Conservation (phyloP, 2,113 vertebrate genomes). For the Leucoraja erinaceus region DNA sequence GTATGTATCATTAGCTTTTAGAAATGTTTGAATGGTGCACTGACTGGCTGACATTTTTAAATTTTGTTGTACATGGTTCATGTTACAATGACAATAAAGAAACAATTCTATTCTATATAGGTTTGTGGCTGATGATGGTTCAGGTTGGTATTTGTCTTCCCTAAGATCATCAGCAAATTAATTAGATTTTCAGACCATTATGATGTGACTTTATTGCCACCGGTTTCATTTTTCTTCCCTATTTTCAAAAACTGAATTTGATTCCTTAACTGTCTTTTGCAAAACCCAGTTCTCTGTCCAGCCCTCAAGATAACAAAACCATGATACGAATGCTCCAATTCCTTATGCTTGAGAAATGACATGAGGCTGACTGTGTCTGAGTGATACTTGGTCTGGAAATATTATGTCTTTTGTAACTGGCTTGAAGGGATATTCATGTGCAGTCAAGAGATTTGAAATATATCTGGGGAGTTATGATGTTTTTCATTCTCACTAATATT, state of each 20-base stretch:
- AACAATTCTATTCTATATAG: too few relatives aligned
- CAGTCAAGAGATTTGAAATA: background rate
- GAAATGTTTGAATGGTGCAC: too few relatives aligned
- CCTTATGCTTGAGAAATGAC: background rate
- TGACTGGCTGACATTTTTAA: too few relatives aligned
- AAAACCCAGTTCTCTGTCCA: background rate
- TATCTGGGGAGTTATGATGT: background rate
- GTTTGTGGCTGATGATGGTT: background rate
- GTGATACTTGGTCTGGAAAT: background rate
- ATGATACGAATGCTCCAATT: background rate
- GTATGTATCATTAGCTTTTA: too few relatives aligned
- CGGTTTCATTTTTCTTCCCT: background rate
- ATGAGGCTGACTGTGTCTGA: background rate
- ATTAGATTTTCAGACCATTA: background rate
- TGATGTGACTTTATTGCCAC: background rate
- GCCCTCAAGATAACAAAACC: background rate
- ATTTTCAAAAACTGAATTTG: background rate
- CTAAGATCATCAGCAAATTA: background rate
- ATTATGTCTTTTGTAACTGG: background rate
- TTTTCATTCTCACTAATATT: background rate
- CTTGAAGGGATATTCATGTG: background rate
- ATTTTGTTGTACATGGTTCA: too few relatives aligned
- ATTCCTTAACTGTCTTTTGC: background rate
- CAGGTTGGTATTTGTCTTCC: background rate
- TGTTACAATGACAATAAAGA: too few relatives aligned